Evolutionary conservation across 2,797 vertebrate species (phyloP), one percentile per base, ranked within the genome.

Genomic region (Protosalanx chinensis): DNA sequence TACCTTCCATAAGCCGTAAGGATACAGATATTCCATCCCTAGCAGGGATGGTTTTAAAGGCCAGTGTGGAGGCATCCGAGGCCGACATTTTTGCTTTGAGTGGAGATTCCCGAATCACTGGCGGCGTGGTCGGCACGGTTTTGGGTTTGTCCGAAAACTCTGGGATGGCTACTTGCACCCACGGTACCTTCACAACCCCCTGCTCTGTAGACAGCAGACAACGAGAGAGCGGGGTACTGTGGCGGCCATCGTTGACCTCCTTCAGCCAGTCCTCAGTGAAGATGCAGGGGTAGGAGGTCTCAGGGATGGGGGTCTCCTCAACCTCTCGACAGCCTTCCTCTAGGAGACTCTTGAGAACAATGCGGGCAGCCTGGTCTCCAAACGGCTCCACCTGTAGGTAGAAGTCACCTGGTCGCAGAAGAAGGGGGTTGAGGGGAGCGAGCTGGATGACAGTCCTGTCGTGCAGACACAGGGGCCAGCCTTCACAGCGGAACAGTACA

Each of bases 401-500:
- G 88, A 98, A 98, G 87, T 98, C 97, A 4, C 96, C 96, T 0
- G 94, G 94, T 23, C 95, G 95, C 83, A 98, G 81, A 53, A 96
- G 87, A 85, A 97, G 89, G 1, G 96, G 94, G 72, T 95, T 98
- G 75, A 98, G 92, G 0, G 95, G 91, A 0, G 96, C 94, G 0
- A 98, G 88, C 87, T 98, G 96, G 79, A 98, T 87, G 1, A 97
- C 93, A 0, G 96, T 94, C 76, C 94, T 94, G 70, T 95, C 94
- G 0, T 87, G 91, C 57, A 98, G 92, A 78, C 96, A 98, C 71
- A 98, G 86, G 1, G 97, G 97, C 97, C 97, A 98, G 79, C 97
- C 97, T 77, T 97, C 95, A 2, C 94, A 95, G 79, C 94, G 91
- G 88, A 98, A 98, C 81, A 98, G 90, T 84, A 93, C 88, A 76